A percentile compares a stretch with the other conserved stretches of the same genome.
Conservation (phyloP, 1,140 invertebrate species). For the Calephelis virginiensis region DNA sequence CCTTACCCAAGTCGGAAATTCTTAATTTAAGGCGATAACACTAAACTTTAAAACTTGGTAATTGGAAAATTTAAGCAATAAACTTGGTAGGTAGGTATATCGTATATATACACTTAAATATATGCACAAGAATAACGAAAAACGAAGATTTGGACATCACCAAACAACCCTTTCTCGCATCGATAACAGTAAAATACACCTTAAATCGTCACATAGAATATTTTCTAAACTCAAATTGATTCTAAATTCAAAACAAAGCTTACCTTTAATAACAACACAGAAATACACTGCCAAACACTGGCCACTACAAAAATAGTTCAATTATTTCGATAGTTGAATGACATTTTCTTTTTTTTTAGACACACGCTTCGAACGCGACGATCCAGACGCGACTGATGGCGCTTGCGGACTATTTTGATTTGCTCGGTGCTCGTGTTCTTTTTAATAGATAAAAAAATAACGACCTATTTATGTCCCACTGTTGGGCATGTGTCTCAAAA, state of each 20-base stretch:
- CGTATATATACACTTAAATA: too few relatives aligned
- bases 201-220: neutral
- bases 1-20: too few relatives aligned
- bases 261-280: constrained; percentile 11
- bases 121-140: neutral
- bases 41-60: too few relatives aligned
- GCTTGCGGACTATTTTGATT: constrained; percentile 14
- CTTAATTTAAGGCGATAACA: too few relatives aligned
- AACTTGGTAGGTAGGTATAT: too few relatives aligned
- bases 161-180: constrained; percentile 7
- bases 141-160: constrained; percentile 4
- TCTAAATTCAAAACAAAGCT: constrained; percentile 7
- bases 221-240: constrained; percentile 3
- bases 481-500: neutral
- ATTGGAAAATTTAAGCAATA: too few relatives aligned
- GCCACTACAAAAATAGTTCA: constrained; percentile 15
- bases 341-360: constrained; percentile 13
- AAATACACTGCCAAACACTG: constrained; percentile 2
- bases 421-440: constrained; percentile 5
- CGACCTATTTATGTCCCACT: neutral
- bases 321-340: constrained; percentile 14
- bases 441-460: constrained; percentile 13
- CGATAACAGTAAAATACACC: constrained; percentile 6
- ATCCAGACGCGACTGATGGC: constrained; percentile 14
- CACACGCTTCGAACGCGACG: constrained; percentile 9